phyloP scores from a whole-genome alignment of 2,888 invertebrate species.

The Parnassius smintheus region DNA sequence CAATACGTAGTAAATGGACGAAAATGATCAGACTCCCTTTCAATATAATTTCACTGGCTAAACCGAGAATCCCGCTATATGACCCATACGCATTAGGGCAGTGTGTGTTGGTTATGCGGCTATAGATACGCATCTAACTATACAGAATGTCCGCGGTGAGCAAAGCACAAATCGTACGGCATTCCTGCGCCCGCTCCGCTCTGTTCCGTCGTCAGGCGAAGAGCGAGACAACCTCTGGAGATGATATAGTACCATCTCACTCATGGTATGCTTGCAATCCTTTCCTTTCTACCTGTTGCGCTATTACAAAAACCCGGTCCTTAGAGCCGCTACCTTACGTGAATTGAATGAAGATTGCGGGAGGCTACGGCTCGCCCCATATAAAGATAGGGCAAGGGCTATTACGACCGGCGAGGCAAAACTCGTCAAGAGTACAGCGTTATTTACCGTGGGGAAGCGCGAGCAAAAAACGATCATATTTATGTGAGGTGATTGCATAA shows the following conservation, averaged over 20 bases:
- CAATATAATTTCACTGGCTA: conserved; percentile 80
- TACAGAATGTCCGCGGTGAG: conserved; percentile 62
- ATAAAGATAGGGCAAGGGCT: conserved; percentile 78
- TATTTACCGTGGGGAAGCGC: conserved; percentile 67
- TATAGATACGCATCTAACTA: conserved; percentile 57
- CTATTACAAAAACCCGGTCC: conserved; percentile 80
- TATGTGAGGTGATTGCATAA: conserved; percentile 73
- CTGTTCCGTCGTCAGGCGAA: conserved; percentile 33
- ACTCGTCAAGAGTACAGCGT: conserved; percentile 59
- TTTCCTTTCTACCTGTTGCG: conserved; percentile 81
- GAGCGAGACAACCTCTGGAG: conserved; percentile 55
- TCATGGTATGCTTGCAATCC: conserved; percentile 70
- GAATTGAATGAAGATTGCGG: conserved; percentile 78
- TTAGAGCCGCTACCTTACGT: conserved; percentile 81
- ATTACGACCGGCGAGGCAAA: conserved; percentile 52
- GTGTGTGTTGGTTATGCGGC: conserved; percentile 73
- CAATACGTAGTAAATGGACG: conserved; percentile 52
- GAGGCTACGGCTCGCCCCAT: conserved; percentile 78
- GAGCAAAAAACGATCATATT: conserved; percentile 59
- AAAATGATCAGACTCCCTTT: conserved; percentile 79
- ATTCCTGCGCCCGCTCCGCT: conserved; percentile 67
- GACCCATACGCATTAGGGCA: conserved; percentile 81
- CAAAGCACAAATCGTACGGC: conserved; percentile 79
- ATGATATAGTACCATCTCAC: conserved; percentile 58
- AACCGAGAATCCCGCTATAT: conserved; percentile 78